A percentile compares a stretch with the other conserved stretches of the same genome.
Conservation (phyloP, 2,888 invertebrate species). For the Bellardia bayeri region DNA sequence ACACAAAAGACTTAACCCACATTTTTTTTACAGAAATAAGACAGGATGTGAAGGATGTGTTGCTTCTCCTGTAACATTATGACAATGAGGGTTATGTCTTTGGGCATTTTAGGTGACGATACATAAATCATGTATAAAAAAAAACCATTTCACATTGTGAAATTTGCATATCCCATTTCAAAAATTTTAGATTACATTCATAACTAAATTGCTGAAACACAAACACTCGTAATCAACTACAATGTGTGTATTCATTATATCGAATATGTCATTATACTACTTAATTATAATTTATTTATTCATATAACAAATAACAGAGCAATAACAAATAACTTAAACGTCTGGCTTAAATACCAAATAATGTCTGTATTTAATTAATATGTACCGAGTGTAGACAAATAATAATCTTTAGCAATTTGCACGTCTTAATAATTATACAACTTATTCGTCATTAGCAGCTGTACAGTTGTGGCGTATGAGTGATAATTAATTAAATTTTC, state of each 20-base stretch:
- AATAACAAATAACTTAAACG: not conserved
- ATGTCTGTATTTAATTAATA: not conserved
- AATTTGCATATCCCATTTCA: too few species aligned
- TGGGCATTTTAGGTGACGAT: too few species aligned
- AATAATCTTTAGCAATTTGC: not conserved
- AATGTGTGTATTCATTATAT: not conserved
- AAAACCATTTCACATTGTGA: too few species aligned
- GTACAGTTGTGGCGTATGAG: constrained; percentile 5
- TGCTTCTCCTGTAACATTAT: too few species aligned
- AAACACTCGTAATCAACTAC: not conserved
- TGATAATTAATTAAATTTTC: constrained; percentile 5
- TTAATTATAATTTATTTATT: not conserved
- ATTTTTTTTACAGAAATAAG: too few species aligned
- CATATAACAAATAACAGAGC: not conserved
- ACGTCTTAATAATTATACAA: not conserved
- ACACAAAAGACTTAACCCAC: too few species aligned
- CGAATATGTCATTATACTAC: not conserved
- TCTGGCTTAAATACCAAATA: not conserved
- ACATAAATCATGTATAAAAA: too few species aligned
- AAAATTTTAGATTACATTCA: too few species aligned
- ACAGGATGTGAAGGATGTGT: too few species aligned
- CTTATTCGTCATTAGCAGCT: not conserved
- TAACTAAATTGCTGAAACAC: not conserved
- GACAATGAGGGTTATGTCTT: too few species aligned
- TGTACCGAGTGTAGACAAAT: not conserved